Conservation (phyloP, 2,113 vertebrate genomes). For the Ciconia boyciana region DNA sequence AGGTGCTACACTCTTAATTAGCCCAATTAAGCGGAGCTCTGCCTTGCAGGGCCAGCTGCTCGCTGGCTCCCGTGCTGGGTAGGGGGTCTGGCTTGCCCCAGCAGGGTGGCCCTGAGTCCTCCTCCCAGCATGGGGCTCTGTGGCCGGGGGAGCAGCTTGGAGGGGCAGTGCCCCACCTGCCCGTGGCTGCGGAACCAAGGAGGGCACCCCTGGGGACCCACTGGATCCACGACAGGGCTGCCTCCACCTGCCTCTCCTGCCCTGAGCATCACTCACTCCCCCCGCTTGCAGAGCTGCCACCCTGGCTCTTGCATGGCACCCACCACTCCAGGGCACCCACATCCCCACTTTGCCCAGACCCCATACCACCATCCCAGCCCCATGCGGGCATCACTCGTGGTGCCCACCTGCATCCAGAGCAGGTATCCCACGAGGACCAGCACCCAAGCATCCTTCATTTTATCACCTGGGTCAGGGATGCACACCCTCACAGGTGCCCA, state of each 20-base stretch:
- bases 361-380: background rate
- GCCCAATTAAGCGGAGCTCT: background rate
- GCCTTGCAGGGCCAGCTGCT: background rate
- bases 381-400: accelerated
- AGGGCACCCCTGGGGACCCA: background rate
- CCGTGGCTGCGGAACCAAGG: accelerated
- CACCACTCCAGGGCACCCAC: too few relatives aligned
- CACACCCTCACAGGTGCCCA: background rate
- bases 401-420: background rate
- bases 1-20: background rate
- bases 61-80: background rate
- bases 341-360: accelerated
- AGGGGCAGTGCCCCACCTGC: background rate
- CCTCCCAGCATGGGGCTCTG: background rate
- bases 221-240: accelerated
- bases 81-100: background rate
- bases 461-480: background rate
- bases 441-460: background rate
- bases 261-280: accelerated
- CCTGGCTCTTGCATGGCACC: background rate
- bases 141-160: background rate
- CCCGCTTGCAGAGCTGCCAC: background rate
- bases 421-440: accelerated
- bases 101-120: background rate
- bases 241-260: background rate